Percentiles rank a stretch among this genome's conserved stretches.
These are phyloP conservation scores for Zoanthus sociatus DNA, from an alignment of 92 coral and sea anemone species.

Conservation along the genomic window DNA sequence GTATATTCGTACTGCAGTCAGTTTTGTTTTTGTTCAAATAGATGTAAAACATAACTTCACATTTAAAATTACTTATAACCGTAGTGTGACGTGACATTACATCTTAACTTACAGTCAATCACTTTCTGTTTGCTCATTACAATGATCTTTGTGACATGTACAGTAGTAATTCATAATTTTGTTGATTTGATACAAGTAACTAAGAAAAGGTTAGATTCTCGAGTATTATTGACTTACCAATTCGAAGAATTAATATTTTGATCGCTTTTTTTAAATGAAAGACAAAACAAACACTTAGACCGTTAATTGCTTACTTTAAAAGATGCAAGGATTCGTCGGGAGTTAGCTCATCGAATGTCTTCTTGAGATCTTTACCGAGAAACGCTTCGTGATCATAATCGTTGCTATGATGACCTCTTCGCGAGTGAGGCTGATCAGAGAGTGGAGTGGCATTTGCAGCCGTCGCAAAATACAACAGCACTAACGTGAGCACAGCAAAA, in stretches of 20 bases:
- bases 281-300: background rate
- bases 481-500: background rate
- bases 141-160: background rate
- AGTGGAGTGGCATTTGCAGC: constrained; percentile 4
- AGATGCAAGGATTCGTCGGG: constrained; percentile 58
- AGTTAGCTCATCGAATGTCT: constrained; percentile 62
- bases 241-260: background rate
- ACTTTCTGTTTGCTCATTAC: background rate
- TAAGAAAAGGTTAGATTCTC: background rate
- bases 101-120: background rate
- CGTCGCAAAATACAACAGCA: background rate
- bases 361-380: constrained; percentile 61
- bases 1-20: too few relatives aligned
- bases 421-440: constrained; percentile 49
- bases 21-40: too few relatives aligned
- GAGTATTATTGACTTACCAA: background rate
- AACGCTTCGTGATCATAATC: constrained; percentile 70
- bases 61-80: background rate
- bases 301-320: constrained; percentile 49
- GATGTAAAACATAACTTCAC: background rate
- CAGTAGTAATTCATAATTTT: background rate
- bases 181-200: background rate
- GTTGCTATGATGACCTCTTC: constrained; percentile 40
- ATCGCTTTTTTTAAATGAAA: background rate
- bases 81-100: background rate